phyloP scores from a whole-genome alignment of 2,888 invertebrate species.

The Aleiodes alternator region DNA sequence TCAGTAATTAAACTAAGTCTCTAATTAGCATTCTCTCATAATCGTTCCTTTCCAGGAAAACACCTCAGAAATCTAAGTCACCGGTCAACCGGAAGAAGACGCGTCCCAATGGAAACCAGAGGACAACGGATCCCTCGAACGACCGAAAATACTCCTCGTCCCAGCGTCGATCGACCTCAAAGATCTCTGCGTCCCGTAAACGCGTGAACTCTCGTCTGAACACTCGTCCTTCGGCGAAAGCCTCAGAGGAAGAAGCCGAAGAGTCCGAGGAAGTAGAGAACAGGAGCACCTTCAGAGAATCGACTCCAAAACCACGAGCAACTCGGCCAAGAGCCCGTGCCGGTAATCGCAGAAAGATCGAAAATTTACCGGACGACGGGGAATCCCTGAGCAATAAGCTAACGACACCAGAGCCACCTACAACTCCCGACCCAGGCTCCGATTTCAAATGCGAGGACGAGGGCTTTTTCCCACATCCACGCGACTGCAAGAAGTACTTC shows the following conservation, averaged over 20 bases:
- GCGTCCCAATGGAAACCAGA: conserved; percentile 46
- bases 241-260: conserved; percentile 43
- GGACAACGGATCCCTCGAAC: conserved; percentile 56
- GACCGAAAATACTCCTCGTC: conserved; percentile 53
- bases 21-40: not conserved
- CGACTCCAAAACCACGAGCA: conserved; percentile 58
- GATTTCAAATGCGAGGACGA: conserved; percentile 95
- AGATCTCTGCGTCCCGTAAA: conserved; percentile 54
- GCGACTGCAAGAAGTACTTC: conserved; percentile 95
- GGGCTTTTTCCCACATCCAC: conserved; percentile 93
- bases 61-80: conserved; percentile 55
- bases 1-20: not conserved
- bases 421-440: conserved; percentile 91
- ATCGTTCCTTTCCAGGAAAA: conserved; percentile 42
- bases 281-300: conserved; percentile 60
- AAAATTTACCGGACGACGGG: conserved; percentile 74
- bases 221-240: conserved; percentile 43
- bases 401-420: conserved; percentile 88
- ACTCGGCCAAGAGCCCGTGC: conserved; percentile 57
- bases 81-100: conserved; percentile 56
- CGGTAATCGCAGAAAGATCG: conserved; percentile 54
- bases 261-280: conserved; percentile 54
- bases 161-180: conserved; percentile 34
- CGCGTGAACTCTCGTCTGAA: conserved; percentile 52
- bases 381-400: conserved; percentile 75